Evolutionary conservation across 2,888 invertebrate species (phyloP).

Genomic region (Eurois occulta): DNA sequence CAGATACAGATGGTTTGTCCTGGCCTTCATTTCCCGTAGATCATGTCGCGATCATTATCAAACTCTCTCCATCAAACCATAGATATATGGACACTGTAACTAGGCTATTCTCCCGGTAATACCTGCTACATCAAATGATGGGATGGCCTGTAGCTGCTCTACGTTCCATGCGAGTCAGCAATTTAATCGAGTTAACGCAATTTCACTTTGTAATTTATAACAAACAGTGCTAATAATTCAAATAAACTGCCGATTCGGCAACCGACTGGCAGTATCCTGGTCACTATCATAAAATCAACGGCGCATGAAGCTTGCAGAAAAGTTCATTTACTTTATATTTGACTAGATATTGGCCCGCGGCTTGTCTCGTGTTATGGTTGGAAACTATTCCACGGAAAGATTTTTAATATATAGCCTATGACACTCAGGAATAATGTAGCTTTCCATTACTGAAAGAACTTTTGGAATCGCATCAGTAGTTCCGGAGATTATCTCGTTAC

Average conservation of each 20-base stretch:
- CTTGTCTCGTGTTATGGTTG: neutral
- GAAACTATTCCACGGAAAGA: neutral
- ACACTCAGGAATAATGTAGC: neutral
- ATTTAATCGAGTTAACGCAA: slow-evolving; percentile 55
- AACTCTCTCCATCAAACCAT: slow-evolving; percentile 6
- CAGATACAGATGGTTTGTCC: neutral
- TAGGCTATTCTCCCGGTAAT: slow-evolving; percentile 32
- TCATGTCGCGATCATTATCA: slow-evolving; percentile 8
- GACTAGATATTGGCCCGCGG: neutral
- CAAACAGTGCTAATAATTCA: slow-evolving; percentile 57
- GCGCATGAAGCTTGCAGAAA: slow-evolving; percentile 43
- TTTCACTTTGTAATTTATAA: slow-evolving; percentile 40
- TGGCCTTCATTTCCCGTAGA: neutral
- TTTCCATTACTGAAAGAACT: neutral
- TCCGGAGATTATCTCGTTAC: neutral
- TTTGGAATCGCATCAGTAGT: neutral
- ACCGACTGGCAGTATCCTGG: slow-evolving; percentile 42
- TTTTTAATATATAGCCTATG: neutral
- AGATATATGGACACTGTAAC: slow-evolving; percentile 14
- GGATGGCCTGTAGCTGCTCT: neutral
- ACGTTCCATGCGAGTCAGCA: slow-evolving; percentile 28
- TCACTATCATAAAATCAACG: slow-evolving; percentile 46
- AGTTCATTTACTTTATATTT: slow-evolving; percentile 46
- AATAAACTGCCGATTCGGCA: slow-evolving; percentile 55
- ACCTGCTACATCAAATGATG: slow-evolving; percentile 22